A percentile compares a stretch with the other conserved stretches of the same genome.
phyloP scores from a whole-genome alignment of 2,888 invertebrate genomes.

The Lamellibrachia satsuma region DNA sequence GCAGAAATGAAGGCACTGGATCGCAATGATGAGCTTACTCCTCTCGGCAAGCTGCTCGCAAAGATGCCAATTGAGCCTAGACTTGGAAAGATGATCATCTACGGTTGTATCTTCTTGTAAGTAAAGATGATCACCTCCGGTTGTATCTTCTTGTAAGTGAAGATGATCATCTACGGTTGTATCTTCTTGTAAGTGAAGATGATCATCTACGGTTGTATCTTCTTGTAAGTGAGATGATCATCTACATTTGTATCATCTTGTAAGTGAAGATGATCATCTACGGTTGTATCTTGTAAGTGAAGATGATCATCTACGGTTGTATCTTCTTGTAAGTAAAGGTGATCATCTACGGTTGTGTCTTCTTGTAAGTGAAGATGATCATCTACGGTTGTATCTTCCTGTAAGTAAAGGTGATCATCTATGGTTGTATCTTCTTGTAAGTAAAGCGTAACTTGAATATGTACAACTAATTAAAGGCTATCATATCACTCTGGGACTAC shows the following conservation, averaged over 20 bases:
- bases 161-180: constrained; percentile 95
- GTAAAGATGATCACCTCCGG: constrained; percentile 79
- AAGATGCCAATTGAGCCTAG: constrained; percentile 94
- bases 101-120: constrained; percentile 83
- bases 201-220: constrained; percentile 92
- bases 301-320: too few species aligned
- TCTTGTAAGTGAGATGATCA: constrained; percentile 67
- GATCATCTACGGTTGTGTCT: constrained; percentile 88
- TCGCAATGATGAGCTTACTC: constrained; percentile 85
- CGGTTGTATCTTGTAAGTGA: constrained; percentile 76
- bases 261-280: constrained; percentile 88
- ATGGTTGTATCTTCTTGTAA: too few species aligned
- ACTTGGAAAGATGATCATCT: constrained; percentile 95
- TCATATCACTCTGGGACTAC: not conserved
- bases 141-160: constrained; percentile 79
- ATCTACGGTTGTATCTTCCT: constrained; percentile 88
- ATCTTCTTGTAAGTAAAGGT: constrained; percentile 68
- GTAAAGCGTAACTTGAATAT: too few species aligned
- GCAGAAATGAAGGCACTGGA: constrained; percentile 93
- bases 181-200: constrained; percentile 83
- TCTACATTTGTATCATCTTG: too few species aligned
- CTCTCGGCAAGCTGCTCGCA: constrained; percentile 91
- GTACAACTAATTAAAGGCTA: not conserved
- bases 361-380: constrained; percentile 71
- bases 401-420: constrained; percentile 51